Base-by-base conservation (phyloP, 2,113 vertebrate species). In the Panthera uncia region DNA sequence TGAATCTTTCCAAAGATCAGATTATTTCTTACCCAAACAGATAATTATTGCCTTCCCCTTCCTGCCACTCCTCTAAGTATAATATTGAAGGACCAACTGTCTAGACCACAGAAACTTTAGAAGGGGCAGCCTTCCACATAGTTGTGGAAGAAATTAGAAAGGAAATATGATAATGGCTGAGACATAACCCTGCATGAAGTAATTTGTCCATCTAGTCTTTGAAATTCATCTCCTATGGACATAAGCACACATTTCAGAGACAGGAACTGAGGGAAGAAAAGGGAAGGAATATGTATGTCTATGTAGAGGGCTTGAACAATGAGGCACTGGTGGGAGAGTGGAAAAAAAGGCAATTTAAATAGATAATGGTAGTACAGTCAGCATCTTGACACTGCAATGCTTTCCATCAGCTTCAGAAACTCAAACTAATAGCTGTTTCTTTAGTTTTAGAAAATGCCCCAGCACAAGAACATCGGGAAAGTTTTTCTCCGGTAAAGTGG, bases 41-140 rank as follows among this genome's bases (percentile, higher is more conserved):
- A 57, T 95, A 92, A 97, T 97, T 95, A 97, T 87, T 88, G 52
- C 52, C 79, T 38, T 94, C 65, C 50, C 29, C n/a, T 94, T 97
- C 88, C 89, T 88, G 90, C 95, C 50, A 66, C n/a, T 90, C 38
- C 57, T 88, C 57, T 69, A 84, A 95, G 69, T 82, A 95, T 79
- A 96, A 94, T 80, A 92, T 65, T 97, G 86, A 93, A 97, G 74
- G 65, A 83, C 91, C 63, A 33, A 38, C 89, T 95, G 78, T 90
- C 50, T 63, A 89, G 36, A 93, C 94, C 92, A 79, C 95, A 97
- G 25, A 91, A 93, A 29, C 79, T 83, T 89, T 76, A 94, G 80
- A 92, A 80, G 41, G 63, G 57, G 45, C 21, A 76, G 48, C 73
- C 61, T 94, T 95, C 52, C 78, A 55, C 12, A 29, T 27, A 79